Evolutionary conservation across 2,888 invertebrate genomes (phyloP), one percentile per base, ranked within the genome.

Genomic region (Drosophila kanekoi): DNA sequence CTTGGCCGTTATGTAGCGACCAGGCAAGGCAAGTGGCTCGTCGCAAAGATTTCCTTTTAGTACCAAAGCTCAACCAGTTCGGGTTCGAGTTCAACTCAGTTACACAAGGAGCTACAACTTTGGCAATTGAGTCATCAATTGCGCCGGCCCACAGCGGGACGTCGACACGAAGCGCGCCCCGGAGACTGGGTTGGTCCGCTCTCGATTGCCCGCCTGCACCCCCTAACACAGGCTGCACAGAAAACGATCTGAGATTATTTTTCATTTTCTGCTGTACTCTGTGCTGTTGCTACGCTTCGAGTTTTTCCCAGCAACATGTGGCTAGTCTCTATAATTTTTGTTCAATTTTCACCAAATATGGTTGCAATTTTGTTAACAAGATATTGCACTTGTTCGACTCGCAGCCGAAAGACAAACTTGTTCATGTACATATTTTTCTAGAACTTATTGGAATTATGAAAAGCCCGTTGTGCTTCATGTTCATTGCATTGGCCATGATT

Each of bases 311-410:
- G 45, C 51, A 44, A 28, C 47, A 40, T 45, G 48, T 47, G 28
- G 45, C 49, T 35, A 51, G 54, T 63, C 61, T 78, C 38, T 35
- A 44, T 48, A 41, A 37, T 79, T 78, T 68, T 51, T 57, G 40
- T 66, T 73, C 65, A 81, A 87, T 90, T 90, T 90, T 87, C 58
- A 72, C 91, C 91, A 75, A 89, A 89, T 90, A 90, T 89, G 90
- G 90, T 71, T 73, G 69, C 56, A 75, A 83, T 87, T 90, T 88
- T 90, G 73, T 69, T 74, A 90, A 87, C 90, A 77, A 87, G 87
- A 85, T 87, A 78, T 78, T 63, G 76, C 79, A 84, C 73, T 81
- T 81, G 79, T 70, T 66, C 37, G 33, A 58, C 48, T 54, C 37
- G 20, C 35, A 54, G 48, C 40, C 35, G 16, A 38, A 60, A 64